These are phyloP conservation scores for Bradypodion ventrale DNA, from an alignment of 2,797 vertebrate species.

Conservation along the genomic window DNA sequence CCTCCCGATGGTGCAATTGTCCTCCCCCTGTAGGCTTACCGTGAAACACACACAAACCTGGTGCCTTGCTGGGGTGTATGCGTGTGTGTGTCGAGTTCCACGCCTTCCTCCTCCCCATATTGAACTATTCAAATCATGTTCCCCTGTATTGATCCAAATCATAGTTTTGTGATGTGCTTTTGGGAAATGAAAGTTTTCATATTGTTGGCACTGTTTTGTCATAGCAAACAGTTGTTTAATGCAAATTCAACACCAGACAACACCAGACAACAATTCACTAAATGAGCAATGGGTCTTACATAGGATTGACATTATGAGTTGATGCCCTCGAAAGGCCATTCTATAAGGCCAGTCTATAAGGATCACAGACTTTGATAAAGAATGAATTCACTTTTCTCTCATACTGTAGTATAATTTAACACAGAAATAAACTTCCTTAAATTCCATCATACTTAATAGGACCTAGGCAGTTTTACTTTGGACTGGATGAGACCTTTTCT, in stretches of 20 bases:
- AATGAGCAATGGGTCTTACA: not conserved
- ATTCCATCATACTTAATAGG: not conserved
- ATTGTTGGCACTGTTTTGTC: not conserved
- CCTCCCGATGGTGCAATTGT: no score
- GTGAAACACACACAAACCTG: no score
- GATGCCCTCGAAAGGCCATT: no score
- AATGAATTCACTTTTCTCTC: no score
- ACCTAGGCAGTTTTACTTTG: not conserved
- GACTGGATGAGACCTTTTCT: not conserved
- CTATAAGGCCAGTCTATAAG: not conserved
- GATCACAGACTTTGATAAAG: no score
- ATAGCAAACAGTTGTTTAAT: not conserved
- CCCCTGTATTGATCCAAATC: not conserved
- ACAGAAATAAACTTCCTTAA: not conserved
- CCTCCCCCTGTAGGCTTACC: no score
- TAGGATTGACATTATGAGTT: no score
- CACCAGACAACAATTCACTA: not conserved
- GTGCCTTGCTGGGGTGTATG: no score
- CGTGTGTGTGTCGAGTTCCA: no score
- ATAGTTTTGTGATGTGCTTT: not conserved
- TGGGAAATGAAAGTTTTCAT: not conserved
- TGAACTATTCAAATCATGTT: not conserved
- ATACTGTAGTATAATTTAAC: no score
- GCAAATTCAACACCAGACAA: not conserved
- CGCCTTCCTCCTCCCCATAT: no score